phyloP scores from a whole-genome alignment of 2,113 vertebrate species.

The Chaetura pelagica region DNA sequence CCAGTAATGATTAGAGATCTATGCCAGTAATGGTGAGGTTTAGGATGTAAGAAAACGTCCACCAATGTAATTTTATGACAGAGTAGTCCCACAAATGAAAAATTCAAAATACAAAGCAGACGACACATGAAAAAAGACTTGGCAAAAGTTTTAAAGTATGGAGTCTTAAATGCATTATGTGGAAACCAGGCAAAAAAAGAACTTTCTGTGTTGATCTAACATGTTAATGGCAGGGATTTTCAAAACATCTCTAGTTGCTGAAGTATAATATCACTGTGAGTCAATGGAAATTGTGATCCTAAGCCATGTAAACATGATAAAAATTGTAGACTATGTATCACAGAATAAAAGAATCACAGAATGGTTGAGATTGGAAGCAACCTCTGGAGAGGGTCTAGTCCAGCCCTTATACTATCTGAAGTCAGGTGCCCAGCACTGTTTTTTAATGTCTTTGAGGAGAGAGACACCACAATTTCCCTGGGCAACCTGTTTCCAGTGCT shows the following conservation, averaged over 20 bases:
- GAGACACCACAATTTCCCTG: not conserved
- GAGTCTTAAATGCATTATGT: not conserved
- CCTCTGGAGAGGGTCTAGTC: not conserved
- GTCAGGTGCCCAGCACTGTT: not conserved
- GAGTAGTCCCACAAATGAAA: not conserved
- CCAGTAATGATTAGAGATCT: not conserved
- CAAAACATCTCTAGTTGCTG: not conserved
- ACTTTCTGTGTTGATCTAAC: not conserved
- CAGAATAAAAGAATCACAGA: not conserved
- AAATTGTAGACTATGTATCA: not conserved
- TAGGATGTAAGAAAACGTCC: not conserved
- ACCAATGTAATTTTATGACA: not conserved
- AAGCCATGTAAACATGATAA: not conserved
- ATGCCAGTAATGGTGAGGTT: not conserved
- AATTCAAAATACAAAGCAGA: not conserved
- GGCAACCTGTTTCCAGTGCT: not conserved
- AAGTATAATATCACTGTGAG: not conserved
- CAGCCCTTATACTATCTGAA: not conserved
- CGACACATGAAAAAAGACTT: not conserved
- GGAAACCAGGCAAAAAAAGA: not conserved
- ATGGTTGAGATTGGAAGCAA: not conserved
- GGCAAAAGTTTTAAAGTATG: not conserved
- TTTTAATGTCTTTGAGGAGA: not conserved
- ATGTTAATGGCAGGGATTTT: not conserved
- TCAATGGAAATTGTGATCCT: not conserved